Evolutionary conservation across 2,113 vertebrate genomes (phyloP), one percentile per base, ranked within the genome.

Genomic region (Engystomops pustulosus): DNA sequence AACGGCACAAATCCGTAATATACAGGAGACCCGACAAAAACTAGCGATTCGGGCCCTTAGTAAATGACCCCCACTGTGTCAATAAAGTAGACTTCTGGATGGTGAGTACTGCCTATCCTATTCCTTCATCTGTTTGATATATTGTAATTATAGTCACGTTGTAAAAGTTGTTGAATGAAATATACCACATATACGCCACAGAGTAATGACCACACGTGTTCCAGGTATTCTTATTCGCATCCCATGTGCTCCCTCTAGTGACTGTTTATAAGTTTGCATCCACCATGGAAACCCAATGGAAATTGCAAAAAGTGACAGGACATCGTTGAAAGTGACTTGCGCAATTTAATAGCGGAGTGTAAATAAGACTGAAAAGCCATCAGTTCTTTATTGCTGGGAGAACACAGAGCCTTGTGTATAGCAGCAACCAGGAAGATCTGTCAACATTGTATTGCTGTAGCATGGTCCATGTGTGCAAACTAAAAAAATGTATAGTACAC

Each of bases 331-430:
- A 60, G 76, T 65, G 55, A 79, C 36, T 65, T 79, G 49, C n/a
- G 55, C 53, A 79, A 53, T 79, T 76, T 79, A 79, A 44, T 58
- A 78, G 49, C 18, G 32, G 32, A 41, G 34, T 23, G 34, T 78
- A 38, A 49, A 44, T 41, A 71, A 23, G 20, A 78, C 18, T 55
- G 27, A 76, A 49, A 76, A 34, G 32, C 58, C 36, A 11, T 41
- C 53, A 25, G 55, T 44, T 79, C 41, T 79, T 20, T 79, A 79
- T 79, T 79, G 76, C 76, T 79, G 34, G 17, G 51, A 44, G 20
- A 27, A 78, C 27, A 20, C 15, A 12, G 53, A 78, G 76, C 18
- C 55, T 44, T 65, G 76, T 72, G 65, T 23, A 36, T 30, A 55
- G 41, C 65, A 38, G 67, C 44, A 53, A 14, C 5, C 20, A 70